Conservation (phyloP, 2,888 invertebrate species). For the Erebia palarica region DNA sequence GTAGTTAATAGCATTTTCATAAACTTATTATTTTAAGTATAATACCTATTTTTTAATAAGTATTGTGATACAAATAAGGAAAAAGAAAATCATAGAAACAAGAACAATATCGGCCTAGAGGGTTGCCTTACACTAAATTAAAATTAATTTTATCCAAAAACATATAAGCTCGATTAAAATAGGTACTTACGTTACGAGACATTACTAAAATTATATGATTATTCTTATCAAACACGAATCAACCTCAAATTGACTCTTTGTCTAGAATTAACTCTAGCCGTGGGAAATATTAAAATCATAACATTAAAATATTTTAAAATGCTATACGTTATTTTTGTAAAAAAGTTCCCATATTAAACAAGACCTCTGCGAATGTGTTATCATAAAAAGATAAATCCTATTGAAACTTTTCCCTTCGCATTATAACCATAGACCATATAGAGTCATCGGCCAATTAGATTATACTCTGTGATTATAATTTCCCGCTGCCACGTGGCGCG, state of each 20-base stretch:
- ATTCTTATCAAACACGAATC: background rate
- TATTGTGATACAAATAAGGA: no score
- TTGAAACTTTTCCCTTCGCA: slow-evolving; percentile 47
- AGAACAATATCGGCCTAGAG: no score
- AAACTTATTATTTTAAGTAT: no score
- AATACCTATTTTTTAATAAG: no score
- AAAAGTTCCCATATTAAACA: slow-evolving; percentile 28
- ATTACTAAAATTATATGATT: background rate
- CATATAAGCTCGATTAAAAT: no score
- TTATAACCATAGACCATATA: slow-evolving; percentile 46
- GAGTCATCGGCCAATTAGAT: slow-evolving; percentile 61
- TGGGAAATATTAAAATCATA: background rate
- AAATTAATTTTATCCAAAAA: no score
- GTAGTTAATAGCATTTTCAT: no score
- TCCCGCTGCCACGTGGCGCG: slow-evolving; percentile 66
- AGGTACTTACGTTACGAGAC: no score
- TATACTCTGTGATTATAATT: slow-evolving; percentile 60
- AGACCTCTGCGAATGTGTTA: slow-evolving; percentile 45
- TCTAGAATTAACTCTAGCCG: background rate
- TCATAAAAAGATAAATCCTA: slow-evolving; percentile 37
- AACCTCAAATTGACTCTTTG: background rate
- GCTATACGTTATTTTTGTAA: slow-evolving; percentile 12
- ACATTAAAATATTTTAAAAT: slow-evolving; percentile 6
- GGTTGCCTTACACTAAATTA: no score
- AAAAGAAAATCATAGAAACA: no score